Percentiles rank a stretch among this genome's conserved stretches.
These are phyloP conservation scores for Babylonia areolata DNA, from an alignment of 1,140 invertebrate species.

Conservation along the genomic window DNA sequence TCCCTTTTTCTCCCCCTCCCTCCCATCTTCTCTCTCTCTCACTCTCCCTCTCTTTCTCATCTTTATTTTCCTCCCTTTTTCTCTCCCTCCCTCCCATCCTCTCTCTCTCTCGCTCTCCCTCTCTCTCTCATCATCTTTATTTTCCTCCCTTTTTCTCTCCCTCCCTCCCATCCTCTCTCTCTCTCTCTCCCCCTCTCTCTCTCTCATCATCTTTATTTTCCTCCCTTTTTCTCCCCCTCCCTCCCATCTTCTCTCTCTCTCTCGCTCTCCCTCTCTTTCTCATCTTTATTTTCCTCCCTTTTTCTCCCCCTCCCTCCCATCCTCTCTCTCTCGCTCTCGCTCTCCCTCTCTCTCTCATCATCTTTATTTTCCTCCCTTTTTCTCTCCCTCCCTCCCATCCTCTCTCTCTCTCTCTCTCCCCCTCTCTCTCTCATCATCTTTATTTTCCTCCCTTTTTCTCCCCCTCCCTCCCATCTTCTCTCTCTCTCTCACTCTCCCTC, in stretches of 20 bases:
- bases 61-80: not conserved
- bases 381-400: not conserved
- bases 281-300: too few relatives aligned
- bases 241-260: not conserved
- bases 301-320: not conserved
- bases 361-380: not conserved
- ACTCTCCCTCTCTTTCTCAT: too few relatives aligned
- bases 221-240: too few relatives aligned
- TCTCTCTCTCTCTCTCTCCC: not conserved
- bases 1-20: too few relatives aligned
- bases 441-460: not conserved
- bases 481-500: not conserved
- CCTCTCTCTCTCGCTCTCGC: not conserved
- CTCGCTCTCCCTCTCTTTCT: not conserved
- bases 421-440: not conserved
- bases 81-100: too few relatives aligned
- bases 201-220: not conserved
- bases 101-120: not conserved
- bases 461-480: not conserved
- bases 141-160: too few relatives aligned
- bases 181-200: too few relatives aligned
- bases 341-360: slow-evolving; percentile 8
- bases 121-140: too few relatives aligned
- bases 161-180: not conserved
- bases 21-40: too few relatives aligned